Evolutionary conservation across 2,797 vertebrate species (phyloP).

Genomic region (Diplodus sargus): DNA sequence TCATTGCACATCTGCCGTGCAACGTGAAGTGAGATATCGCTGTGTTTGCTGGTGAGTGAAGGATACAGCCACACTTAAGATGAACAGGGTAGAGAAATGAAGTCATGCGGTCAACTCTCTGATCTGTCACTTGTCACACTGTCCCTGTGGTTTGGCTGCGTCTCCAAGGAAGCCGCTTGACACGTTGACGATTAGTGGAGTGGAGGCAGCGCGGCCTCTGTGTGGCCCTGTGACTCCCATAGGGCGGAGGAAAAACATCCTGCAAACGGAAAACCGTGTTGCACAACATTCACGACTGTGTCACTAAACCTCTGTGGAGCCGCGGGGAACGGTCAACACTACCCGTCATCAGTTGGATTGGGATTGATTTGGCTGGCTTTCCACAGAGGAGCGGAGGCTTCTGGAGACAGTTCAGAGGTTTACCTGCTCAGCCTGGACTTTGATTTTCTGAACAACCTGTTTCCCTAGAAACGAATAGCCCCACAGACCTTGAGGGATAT

Average conservation of each 20-base stretch:
- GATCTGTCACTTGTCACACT: conserved; percentile 53
- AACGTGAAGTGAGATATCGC: conserved; percentile 51
- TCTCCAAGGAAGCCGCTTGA: conserved; percentile 35
- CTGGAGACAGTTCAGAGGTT: conserved; percentile 40
- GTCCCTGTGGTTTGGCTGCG: conserved; percentile 44
- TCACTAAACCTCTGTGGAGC: conserved; percentile 35
- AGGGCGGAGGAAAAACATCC: conserved; percentile 23
- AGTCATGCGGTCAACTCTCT: conserved; percentile 30
- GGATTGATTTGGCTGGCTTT: conserved; percentile 42
- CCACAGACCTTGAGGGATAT: conserved; percentile 55
- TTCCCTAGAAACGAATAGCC: conserved; percentile 70
- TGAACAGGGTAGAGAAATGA: conserved; percentile 38
- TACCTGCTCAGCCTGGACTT: conserved; percentile 68
- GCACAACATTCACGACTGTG: conserved; percentile 24
- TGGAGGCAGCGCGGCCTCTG: conserved; percentile 9
- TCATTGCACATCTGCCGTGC: conserved; percentile 25
- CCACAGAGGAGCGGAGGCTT: conserved; percentile 31
- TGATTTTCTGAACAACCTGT: conserved; percentile 68
- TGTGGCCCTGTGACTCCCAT: conserved; percentile 17
- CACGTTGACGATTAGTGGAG: conserved; percentile 52
- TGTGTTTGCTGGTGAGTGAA: conserved; percentile 35
- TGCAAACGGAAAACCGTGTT: conserved; percentile 36
- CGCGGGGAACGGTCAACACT: conserved; percentile 28
- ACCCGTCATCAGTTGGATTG: conserved; percentile 38
- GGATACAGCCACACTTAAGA: conserved; percentile 29